Conservation (phyloP, 2,888 invertebrate species). For the Esperia sulphurella region DNA sequence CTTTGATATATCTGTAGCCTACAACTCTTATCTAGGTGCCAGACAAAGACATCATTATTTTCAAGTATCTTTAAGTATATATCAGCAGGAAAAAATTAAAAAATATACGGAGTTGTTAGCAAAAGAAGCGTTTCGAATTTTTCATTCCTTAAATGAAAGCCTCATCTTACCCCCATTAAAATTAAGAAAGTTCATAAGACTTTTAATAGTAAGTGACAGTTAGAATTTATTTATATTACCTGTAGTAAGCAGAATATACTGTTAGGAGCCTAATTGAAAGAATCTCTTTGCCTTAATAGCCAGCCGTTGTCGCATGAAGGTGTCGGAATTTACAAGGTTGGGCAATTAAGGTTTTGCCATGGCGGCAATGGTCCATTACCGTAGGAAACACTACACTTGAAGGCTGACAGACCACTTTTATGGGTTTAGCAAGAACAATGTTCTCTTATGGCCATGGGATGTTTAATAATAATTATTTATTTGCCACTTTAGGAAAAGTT, state of each 20-base stretch:
- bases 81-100: too few species aligned
- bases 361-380: neutral
- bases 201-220: neutral
- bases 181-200: too few species aligned
- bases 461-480: too few species aligned
- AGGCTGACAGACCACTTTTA: neutral
- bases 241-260: neutral
- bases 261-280: neutral
- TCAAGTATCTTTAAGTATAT: too few species aligned
- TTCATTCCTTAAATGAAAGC: too few species aligned
- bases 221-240: neutral
- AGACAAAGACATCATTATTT: too few species aligned
- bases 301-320: neutral
- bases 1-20: too few species aligned
- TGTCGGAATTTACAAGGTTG: slow-evolving; percentile 1
- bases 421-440: neutral
- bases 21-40: too few species aligned
- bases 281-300: neutral
- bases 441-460: neutral
- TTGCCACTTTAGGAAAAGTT: too few species aligned
- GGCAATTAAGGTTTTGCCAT: neutral
- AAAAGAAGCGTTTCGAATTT: too few species aligned
- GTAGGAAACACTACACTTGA: neutral
- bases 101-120: too few species aligned
- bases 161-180: too few species aligned